Percentiles rank a stretch among this genome's conserved stretches.
phyloP scores from a whole-genome alignment of 2,113 vertebrate genomes.

The Cyanistes caeruleus region DNA sequence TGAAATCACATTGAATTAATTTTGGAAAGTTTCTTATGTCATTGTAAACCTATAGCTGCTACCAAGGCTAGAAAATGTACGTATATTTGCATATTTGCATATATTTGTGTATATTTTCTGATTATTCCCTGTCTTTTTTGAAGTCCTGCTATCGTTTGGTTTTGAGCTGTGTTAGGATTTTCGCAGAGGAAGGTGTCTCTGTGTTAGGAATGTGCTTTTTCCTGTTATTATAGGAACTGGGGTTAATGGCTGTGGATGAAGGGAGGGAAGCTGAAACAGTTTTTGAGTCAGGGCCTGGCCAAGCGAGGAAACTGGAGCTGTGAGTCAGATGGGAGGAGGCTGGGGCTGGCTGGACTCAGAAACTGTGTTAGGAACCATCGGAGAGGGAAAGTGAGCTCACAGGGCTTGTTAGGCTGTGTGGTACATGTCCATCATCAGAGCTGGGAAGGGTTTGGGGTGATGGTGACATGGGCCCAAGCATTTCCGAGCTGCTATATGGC shows the following conservation, averaged over 20 bases:
- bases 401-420: background rate
- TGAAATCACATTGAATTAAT: background rate
- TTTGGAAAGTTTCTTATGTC: background rate
- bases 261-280: slow-evolving; percentile 26
- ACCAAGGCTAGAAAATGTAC: background rate
- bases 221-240: slow-evolving; percentile 69
- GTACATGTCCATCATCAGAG: background rate
- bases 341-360: background rate
- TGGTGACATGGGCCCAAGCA: too few relatives aligned
- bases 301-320: slow-evolving; percentile 29
- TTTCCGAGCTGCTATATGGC: background rate
- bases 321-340: slow-evolving; percentile 64
- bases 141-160: background rate
- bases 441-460: background rate
- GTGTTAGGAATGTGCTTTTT: slow-evolving; percentile 65
- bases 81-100: background rate
- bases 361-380: accelerated
- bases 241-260: slow-evolving; percentile 46
- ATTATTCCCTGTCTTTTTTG: background rate
- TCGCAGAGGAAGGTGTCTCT: slow-evolving; percentile 47
- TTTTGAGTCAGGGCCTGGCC: slow-evolving; percentile 31
- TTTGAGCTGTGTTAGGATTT: background rate
- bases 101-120: background rate
- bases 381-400: background rate
- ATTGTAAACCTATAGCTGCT: background rate